Percentiles rank a stretch among this genome's conserved stretches.
These are phyloP conservation scores for Cyrtorhinus lividipennis DNA, from an alignment of 1,140 invertebrate genomes.

Conservation along the genomic window DNA sequence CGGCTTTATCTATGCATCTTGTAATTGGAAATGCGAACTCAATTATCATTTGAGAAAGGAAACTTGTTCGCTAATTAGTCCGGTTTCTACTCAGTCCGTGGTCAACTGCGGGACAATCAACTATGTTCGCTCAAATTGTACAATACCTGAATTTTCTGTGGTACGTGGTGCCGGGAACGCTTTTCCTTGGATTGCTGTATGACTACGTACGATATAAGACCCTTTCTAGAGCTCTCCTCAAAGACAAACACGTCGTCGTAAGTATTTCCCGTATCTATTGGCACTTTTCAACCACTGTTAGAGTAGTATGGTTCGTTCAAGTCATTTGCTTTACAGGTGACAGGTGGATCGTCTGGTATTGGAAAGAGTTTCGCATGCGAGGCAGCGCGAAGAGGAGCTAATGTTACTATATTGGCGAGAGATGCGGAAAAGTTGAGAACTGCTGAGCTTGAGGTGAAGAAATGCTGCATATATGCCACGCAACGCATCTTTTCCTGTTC, in stretches of 20 bases:
- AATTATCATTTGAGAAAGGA: no score
- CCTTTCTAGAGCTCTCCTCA: neutral
- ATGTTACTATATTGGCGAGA: constrained; percentile 80
- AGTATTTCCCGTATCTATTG: neutral
- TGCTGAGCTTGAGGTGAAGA: constrained; percentile 42
- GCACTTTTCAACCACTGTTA: no score
- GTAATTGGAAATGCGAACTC: no score
- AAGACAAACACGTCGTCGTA: neutral
- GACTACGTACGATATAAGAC: neutral
- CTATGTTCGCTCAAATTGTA: no score
- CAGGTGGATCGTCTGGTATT: constrained; percentile 91
- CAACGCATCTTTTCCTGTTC: constrained; percentile 55
- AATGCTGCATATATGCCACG: constrained; percentile 28
- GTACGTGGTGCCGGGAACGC: neutral
- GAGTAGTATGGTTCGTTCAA: no score
- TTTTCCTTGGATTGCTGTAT: neutral
- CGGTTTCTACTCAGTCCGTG: no score
- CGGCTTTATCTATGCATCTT: no score
- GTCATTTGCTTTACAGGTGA: constrained; percentile 45
- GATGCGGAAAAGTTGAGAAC: constrained; percentile 49
- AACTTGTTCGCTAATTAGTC: no score
- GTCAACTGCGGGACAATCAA: no score
- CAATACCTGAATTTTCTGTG: no score
- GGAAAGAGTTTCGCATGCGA: constrained; percentile 69
- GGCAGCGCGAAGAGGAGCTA: constrained; percentile 59